phyloP scores from a whole-genome alignment of 2,888 invertebrate species.

The Sinelater perroti region DNA sequence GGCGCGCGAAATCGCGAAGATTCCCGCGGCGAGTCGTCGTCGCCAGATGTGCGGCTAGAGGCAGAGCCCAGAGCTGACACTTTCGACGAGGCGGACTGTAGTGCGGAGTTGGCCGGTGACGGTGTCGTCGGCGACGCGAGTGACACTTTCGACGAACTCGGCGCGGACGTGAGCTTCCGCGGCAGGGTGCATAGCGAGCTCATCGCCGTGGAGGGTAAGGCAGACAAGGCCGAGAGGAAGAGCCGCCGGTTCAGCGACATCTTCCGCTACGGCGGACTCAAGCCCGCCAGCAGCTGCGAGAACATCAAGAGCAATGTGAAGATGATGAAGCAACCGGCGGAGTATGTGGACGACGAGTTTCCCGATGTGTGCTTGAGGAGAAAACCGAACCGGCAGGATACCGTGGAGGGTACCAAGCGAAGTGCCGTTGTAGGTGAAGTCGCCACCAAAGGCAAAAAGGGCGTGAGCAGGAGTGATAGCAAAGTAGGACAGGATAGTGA shows the following conservation, averaged over 20 bases:
- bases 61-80: not conserved
- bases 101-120: slow-evolving; percentile 49
- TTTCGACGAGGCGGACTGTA: not conserved
- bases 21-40: slow-evolving; percentile 21
- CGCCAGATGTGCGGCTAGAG: slow-evolving; percentile 27
- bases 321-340: slow-evolving; percentile 36
- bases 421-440: slow-evolving; percentile 28
- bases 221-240: slow-evolving; percentile 45
- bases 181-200: slow-evolving; percentile 50
- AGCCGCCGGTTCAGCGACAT: slow-evolving; percentile 57
- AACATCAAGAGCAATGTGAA: slow-evolving; percentile 48
- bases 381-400: slow-evolving; percentile 5
- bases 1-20: slow-evolving; percentile 23
- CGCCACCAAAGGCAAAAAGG: slow-evolving; percentile 35
- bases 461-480: slow-evolving; percentile 35
- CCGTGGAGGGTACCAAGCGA: not conserved
- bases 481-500: slow-evolving; percentile 35
- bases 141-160: slow-evolving; percentile 39
- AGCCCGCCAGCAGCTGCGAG: slow-evolving; percentile 50
- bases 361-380: slow-evolving; percentile 34
- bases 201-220: slow-evolving; percentile 46
- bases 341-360: slow-evolving; percentile 45
- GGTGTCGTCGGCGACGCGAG: slow-evolving; percentile 52
- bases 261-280: slow-evolving; percentile 49
- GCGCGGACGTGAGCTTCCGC: slow-evolving; percentile 36